Conservation (phyloP, 2,888 invertebrate genomes). For the Encarsia formosa region DNA sequence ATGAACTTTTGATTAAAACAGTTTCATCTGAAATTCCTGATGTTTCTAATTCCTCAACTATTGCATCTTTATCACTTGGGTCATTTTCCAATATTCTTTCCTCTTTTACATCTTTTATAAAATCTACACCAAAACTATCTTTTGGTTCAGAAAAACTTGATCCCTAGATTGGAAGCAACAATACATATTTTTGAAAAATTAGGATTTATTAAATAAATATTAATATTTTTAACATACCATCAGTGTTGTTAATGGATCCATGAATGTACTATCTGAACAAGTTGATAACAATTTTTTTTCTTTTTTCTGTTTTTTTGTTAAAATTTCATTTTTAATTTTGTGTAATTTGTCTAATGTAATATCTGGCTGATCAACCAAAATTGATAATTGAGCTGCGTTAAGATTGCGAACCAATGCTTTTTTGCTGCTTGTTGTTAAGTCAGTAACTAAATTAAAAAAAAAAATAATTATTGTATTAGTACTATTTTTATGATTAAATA, state of each 20-base stretch:
- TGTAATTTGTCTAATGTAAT: slow-evolving; percentile 55
- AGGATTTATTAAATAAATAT: neutral
- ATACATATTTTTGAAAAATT: neutral
- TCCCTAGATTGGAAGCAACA: too few relatives aligned
- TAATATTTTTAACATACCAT: slow-evolving; percentile 2
- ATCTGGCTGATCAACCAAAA: slow-evolving; percentile 59
- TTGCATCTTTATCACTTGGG: too few relatives aligned
- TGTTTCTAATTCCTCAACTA: slow-evolving; percentile 42
- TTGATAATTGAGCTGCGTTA: slow-evolving; percentile 63
- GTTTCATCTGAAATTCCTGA: slow-evolving; percentile 31
- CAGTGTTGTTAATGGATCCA: neutral
- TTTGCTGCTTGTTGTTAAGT: slow-evolving; percentile 60
- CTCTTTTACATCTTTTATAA: too few relatives aligned
- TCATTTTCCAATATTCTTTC: too few relatives aligned
- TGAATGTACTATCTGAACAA: neutral
- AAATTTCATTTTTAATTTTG: slow-evolving; percentile 8
- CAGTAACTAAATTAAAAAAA: slow-evolving; percentile 57
- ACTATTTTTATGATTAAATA: neutral
- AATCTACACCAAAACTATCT: neutral
- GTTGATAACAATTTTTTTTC: neutral
- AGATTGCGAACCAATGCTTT: slow-evolving; percentile 67
- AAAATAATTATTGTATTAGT: neutral
- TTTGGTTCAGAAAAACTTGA: neutral
- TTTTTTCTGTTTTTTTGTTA: neutral
- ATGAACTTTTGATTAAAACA: slow-evolving; percentile 31